Conservation (phyloP, 2,888 invertebrate genomes). For the Lasioglossum morio region DNA sequence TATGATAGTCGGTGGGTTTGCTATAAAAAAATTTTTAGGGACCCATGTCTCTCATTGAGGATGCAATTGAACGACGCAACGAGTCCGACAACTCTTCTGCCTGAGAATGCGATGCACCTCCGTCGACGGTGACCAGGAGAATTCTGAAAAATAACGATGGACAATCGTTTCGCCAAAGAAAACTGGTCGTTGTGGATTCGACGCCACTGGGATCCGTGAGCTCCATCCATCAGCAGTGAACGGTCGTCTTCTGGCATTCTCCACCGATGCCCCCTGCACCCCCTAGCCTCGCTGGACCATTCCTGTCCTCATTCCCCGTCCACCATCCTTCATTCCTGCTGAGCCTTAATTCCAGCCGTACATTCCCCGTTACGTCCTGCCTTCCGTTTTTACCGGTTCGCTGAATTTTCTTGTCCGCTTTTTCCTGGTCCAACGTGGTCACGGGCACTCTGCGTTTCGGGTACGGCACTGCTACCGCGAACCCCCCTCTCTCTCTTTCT, state of each 20-base stretch:
- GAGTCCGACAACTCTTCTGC: background rate
- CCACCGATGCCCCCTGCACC: constrained; percentile 59
- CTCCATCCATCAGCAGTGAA: constrained; percentile 78
- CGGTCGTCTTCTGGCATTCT: constrained; percentile 73
- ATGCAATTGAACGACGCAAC: background rate
- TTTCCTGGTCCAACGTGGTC: constrained; percentile 9
- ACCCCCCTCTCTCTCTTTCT: background rate
- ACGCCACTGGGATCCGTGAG: constrained; percentile 70
- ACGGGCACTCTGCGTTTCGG: background rate
- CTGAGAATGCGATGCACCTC: background rate
- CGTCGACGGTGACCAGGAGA: background rate
- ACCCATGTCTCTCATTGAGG: background rate
- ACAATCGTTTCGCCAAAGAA: background rate
- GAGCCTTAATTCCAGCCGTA: constrained; percentile 75
- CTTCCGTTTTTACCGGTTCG: constrained; percentile 40
- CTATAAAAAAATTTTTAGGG: background rate
- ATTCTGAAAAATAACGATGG: background rate
- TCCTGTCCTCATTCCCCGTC: constrained; percentile 72
- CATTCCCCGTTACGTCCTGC: constrained; percentile 71
- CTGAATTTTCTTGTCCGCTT: constrained; percentile 46
- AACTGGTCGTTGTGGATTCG: constrained; percentile 46
- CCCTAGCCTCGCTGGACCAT: constrained; percentile 64
- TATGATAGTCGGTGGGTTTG: background rate
- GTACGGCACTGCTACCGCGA: constrained; percentile 23
- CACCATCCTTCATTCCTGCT: constrained; percentile 74